A percentile compares a stretch with the other conserved stretches of the same genome.
Evolutionary conservation across 2,113 vertebrate species (phyloP).

Genomic region (Oxygymnocypris stewartii): DNA sequence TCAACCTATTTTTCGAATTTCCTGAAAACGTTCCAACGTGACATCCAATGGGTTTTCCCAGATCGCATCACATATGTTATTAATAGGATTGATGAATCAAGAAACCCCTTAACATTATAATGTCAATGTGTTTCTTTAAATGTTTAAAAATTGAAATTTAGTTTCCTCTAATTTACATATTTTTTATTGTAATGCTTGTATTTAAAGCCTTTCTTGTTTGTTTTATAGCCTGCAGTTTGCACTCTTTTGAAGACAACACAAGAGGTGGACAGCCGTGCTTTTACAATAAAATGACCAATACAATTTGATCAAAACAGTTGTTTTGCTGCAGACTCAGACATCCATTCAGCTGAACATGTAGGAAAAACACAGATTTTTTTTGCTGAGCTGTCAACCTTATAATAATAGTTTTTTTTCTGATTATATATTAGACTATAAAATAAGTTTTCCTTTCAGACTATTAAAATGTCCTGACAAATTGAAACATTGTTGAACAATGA

Average conservation of each 20-base stretch:
- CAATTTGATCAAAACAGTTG: background rate
- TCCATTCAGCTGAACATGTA: background rate
- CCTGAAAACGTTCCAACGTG: too few species aligned
- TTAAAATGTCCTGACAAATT: background rate
- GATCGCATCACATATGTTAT: too few species aligned
- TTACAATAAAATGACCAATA: background rate
- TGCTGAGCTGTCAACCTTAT: conserved; percentile 52
- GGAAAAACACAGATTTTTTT: conserved; percentile 51
- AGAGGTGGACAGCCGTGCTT: background rate
- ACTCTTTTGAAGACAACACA: background rate
- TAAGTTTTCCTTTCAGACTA: background rate
- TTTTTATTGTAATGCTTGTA: background rate
- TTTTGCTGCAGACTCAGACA: background rate
- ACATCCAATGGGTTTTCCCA: too few species aligned
- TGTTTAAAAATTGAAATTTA: too few species aligned
- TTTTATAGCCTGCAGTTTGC: background rate
- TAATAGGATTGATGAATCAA: background rate
- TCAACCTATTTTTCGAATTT: too few species aligned
- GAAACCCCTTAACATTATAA: background rate
- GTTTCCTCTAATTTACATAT: too few species aligned
- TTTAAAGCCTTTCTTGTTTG: background rate
- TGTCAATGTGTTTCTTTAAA: background rate
- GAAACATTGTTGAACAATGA: background rate
- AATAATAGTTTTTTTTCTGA: conserved; percentile 47
- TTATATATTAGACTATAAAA: conserved; percentile 37